Base-by-base conservation (phyloP, 1,140 invertebrate genomes). In the Bombus turneri region DNA sequence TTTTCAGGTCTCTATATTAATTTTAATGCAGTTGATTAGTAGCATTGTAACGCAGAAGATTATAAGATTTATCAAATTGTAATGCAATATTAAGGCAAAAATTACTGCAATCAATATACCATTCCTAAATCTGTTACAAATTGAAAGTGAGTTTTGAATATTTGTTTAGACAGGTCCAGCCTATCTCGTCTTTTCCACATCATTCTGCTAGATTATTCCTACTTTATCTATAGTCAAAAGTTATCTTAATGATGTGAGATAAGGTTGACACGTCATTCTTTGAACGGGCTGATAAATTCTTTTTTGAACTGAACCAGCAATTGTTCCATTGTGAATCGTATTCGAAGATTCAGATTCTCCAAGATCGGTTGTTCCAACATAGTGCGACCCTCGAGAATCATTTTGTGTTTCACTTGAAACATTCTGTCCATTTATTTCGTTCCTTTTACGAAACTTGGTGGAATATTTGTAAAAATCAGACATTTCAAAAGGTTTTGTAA, bases 381-480 rank as follows among this genome's bases (percentile, higher is more conserved):
- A 77, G 39, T 89, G 81, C 2, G 53, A 53, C 6, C n/a, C 73
- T 6, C 75, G 62, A 57, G 68, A 59, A 28, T 90, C 87, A n/a
- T 88, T 77, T 13, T 82, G 83, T 9, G 31, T 69, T 13, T 89
- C 81, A 31, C 62, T 85, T 13, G 86, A 77, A 57, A 68, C n/a
- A 64, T 72, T 92, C 47, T 87, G 87, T 12, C 79, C 72, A 4
- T 37, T 76, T 1, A 82, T 85, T 85, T 94, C 94, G 10, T 93
- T 94, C 92, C 95, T 95, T 96, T 98, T 97, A 37, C 98, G 96
- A 94, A 97, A 98, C 92, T 98, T 98, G 43, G 98, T 98, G 74
- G 98, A 99, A 93, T 99, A 99, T 95, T 99, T 99, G 95, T 99
- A 99, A 95, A 99, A 99, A 94, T 99, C 98, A 1, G 98, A 97